phyloP scores from a whole-genome alignment of 2,888 invertebrate genomes.

The Ligdia adustata region DNA sequence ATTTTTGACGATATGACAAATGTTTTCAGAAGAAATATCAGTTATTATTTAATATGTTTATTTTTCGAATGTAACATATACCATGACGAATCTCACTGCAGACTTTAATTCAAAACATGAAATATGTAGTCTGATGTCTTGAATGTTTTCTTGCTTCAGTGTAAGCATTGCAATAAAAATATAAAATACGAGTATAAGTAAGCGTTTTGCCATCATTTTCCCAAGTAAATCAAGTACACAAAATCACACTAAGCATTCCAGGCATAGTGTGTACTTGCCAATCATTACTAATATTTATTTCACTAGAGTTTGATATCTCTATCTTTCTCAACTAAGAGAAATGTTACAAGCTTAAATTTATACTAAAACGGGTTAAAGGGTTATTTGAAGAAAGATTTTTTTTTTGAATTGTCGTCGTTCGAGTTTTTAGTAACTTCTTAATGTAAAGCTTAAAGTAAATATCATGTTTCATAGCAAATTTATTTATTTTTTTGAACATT shows the following conservation, averaged over 20 bases:
- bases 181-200: slow-evolving; percentile 17
- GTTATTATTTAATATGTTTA: too few relatives aligned
- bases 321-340: slow-evolving; percentile 26
- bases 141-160: slow-evolving; percentile 8
- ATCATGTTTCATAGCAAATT: too few relatives aligned
- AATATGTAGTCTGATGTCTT: not conserved
- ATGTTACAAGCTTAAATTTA: slow-evolving; percentile 16
- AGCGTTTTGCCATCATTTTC: slow-evolving; percentile 41
- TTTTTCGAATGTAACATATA: too few relatives aligned
- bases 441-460: too few relatives aligned
- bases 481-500: too few relatives aligned
- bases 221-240: slow-evolving; percentile 46
- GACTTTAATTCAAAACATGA: too few relatives aligned
- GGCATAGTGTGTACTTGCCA: slow-evolving; percentile 33
- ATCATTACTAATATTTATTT: slow-evolving; percentile 37
- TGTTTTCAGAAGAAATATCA: too few relatives aligned
- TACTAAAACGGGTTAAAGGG: slow-evolving; percentile 1
- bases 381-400: too few relatives aligned
- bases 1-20: too few relatives aligned
- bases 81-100: too few relatives aligned
- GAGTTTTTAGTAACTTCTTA: too few relatives aligned
- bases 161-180: slow-evolving; percentile 27
- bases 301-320: slow-evolving; percentile 30
- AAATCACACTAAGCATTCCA: slow-evolving; percentile 45
- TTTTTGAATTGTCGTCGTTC: too few relatives aligned